Base-by-base conservation (phyloP, 2,888 invertebrate species). In the Folsomia manolachei region DNA sequence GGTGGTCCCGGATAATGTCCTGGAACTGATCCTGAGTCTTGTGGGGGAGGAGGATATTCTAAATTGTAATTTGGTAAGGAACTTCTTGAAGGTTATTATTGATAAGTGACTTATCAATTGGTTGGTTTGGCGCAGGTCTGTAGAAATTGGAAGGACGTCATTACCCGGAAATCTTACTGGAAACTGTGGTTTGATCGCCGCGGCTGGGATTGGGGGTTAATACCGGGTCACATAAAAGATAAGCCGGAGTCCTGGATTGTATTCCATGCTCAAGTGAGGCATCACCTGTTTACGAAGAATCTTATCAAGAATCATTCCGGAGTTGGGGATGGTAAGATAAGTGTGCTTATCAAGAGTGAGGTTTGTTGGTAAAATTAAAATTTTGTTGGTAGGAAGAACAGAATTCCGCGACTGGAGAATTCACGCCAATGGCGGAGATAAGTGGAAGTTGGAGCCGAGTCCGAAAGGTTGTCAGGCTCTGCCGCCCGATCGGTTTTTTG, bases 111-210 rank as follows among this genome's bases (percentile, higher is more conserved):
- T n/a, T n/a, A n/a, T n/a, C n/a, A n/a, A n/a, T n/a, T n/a, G n/a
- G n/a, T n/a, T n/a, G n/a, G n/a, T n/a, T 52, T 24, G 67, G 1
- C 51, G 18, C 61, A 73, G 77, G 77, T 77, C 1, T 77, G 77
- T 56, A 63, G 71, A 63, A 64, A 52, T 2, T 77, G 77, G 77
- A 75, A 74, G 52, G 73, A 77, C 63, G 21, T 77, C 1, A 66
- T 74, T 21, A 69, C 71, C 1, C 64, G 73, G n/a, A 73, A 75
- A 19, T 77, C 75, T 14, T 77, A 75, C 51, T 77, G 77, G 77
- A 77, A 69, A 26, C 69, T 66, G 21, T 75, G 71, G 53, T 77
- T 63, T 26, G 67, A 71, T 1, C n/a, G 25, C 1, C 60, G 27
- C 26, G 64, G 71, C 1, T 14, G 67, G 4, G 61, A 69, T 7